Evolutionary conservation across 2,797 vertebrate species (phyloP), one percentile per base, ranked within the genome.

Genomic region (Mycteria americana): DNA sequence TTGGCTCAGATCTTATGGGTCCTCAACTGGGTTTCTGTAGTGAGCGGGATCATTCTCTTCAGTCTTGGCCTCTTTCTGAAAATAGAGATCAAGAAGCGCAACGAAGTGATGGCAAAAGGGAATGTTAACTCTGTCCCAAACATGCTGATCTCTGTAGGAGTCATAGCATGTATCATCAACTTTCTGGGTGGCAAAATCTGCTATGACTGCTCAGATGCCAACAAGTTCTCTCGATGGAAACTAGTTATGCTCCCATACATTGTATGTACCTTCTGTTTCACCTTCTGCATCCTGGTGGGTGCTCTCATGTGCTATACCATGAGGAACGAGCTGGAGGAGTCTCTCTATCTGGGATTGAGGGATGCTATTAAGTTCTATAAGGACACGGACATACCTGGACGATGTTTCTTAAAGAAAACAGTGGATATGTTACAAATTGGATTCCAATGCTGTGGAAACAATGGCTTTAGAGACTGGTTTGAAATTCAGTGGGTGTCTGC

Each of bases 121-220:
- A 98, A 98, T 54, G 83, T 99, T 76, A 99, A 99, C 85, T 98
- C 99, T 23, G 98, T 99, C 51, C 99, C 99, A 89, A 99, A 99
- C 97, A 98, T 98, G 98, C 97, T 99, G 45, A 99, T 99, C 28
- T 98, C 98, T 0, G 98, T 99, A 57, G 99, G 99, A 24, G 93
- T 96, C 82, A 98, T 99, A 48, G 99, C 99, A 45, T 99, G 99
- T 72, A 98, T 98, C 95, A 99, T 99, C 94, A 99, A 99, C 97
- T 99, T 99, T 79, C 97, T 99, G 88, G 99, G 99, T 31, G 99
- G 99, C 63, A 99, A 99, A 98, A 99, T 99, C 94, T 99, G 99
- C 97, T 99, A 99, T 14, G 99, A 99, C 97, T 99, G 99, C 31
- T 99, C 98, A 73, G 99, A 99, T 92, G 97, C 97, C 74, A 98